phyloP scores from a whole-genome alignment of 2,797 vertebrate genomes.

The Simalia tracyae region DNA sequence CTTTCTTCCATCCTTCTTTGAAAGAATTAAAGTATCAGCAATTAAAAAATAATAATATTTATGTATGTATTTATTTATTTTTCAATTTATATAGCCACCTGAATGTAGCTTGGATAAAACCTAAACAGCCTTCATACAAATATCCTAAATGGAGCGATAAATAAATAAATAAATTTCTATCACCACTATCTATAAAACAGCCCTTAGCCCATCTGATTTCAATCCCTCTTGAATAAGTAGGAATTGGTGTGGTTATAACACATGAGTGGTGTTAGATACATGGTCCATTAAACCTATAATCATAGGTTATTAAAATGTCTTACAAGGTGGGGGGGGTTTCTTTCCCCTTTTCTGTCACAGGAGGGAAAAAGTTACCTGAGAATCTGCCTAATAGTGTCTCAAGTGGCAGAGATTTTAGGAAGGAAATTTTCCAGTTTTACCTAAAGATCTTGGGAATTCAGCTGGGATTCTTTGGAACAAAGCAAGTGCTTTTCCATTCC shows the following conservation, averaged over 20 bases:
- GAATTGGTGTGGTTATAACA: conserved; percentile 18
- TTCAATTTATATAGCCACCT: conserved; percentile 49
- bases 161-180: conserved; percentile 39
- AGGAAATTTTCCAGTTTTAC: not conserved
- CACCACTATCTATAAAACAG: conserved; percentile 30
- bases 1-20: conserved; percentile 41
- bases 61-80: not conserved
- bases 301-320: conserved; percentile 61
- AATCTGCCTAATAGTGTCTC: not conserved
- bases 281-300: conserved; percentile 61
- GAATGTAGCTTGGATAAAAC: conserved; percentile 47
- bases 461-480: not conserved
- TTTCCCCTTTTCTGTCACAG: not conserved
- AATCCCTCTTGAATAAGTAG: conserved; percentile 47
- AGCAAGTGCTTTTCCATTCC: too few species aligned
- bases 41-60: not conserved
- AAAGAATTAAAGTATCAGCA: conserved; percentile 15
- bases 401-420: not conserved
- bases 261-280: conserved; percentile 45
- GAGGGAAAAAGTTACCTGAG: not conserved
- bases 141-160: conserved; percentile 43
- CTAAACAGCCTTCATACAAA: conserved; percentile 43
- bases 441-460: not conserved
- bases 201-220: conserved; percentile 39
- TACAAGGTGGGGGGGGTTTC: not conserved